These are phyloP conservation scores for Phrynosoma blainvillii DNA, from an alignment of 2,113 vertebrate genomes.

Conservation along the genomic window DNA sequence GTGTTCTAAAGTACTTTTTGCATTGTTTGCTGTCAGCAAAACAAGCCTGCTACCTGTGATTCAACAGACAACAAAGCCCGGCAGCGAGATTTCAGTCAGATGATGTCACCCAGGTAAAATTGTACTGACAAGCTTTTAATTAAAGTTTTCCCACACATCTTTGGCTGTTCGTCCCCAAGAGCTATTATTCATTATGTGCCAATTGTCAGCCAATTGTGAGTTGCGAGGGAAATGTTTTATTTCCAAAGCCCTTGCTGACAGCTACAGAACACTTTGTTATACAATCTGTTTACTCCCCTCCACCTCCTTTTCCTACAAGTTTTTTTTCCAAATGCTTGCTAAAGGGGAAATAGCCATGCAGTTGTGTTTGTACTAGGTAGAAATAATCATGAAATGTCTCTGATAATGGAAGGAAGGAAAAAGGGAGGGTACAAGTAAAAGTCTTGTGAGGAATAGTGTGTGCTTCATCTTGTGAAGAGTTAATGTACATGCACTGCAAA, in stretches of 20 bases:
- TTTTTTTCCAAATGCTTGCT: conserved; percentile 57
- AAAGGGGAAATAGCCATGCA: conserved; percentile 73
- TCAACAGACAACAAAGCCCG: conserved; percentile 81
- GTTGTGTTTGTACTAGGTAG: conserved; percentile 66
- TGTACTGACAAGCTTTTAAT: conserved; percentile 96
- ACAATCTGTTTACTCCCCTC: conserved; percentile 82
- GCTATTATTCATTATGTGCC: conserved; percentile 83
- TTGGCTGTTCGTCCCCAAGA: conserved; percentile 79
- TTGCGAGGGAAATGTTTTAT: conserved; percentile 83
- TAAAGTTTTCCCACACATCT: conserved; percentile 91
- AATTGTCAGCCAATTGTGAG: conserved; percentile 83
- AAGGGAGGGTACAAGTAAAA: conserved; percentile 39
- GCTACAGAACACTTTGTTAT: conserved; percentile 84
- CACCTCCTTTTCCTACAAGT: conserved; percentile 52
- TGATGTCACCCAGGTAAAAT: conserved; percentile 89
- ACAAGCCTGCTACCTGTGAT: conserved; percentile 76
- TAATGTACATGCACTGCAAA: conserved; percentile 26
- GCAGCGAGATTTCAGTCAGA: conserved; percentile 82
- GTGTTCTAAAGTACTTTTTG: conserved; percentile 77
- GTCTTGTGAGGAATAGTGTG: conserved; percentile 47
- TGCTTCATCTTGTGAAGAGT: conserved; percentile 60
- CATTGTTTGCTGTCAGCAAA: conserved; percentile 84
- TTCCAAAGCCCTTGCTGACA: conserved; percentile 85
- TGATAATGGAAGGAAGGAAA: conserved; percentile 62
- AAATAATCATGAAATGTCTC: conserved; percentile 80